Conservation (phyloP, 2,888 invertebrate genomes). For the Cordilura impudica region DNA sequence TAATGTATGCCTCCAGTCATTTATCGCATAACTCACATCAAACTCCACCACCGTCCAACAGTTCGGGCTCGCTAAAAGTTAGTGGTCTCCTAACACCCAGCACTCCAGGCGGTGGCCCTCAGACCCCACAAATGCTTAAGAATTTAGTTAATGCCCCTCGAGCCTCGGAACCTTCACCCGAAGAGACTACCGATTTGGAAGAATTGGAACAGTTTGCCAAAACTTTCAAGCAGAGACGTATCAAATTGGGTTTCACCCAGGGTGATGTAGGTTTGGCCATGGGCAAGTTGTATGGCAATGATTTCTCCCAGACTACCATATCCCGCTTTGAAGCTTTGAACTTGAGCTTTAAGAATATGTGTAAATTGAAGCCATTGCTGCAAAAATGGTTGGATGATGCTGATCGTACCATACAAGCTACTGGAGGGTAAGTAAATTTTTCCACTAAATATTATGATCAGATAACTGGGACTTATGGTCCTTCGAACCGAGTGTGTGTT, state of each 20-base stretch:
- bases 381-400: conserved; percentile 99
- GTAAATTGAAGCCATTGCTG: conserved; percentile 97
- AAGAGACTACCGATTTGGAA: conserved; percentile 97
- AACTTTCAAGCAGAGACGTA: conserved; percentile 97
- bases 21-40: conserved; percentile 62
- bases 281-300: conserved; percentile 98
- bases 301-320: conserved; percentile 99
- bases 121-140: conserved; percentile 80
- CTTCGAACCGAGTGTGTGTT: no score
- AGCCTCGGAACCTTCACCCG: conserved; percentile 89
- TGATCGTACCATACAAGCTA: conserved; percentile 87
- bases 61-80: conserved; percentile 73
- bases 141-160: conserved; percentile 80
- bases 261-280: conserved; percentile 99
- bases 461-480: neutral
- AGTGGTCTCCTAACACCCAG: conserved; percentile 80
- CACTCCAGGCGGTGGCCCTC: conserved; percentile 78
- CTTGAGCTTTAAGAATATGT: conserved; percentile 99
- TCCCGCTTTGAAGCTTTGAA: conserved; percentile 98
- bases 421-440: conserved; percentile 80
- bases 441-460: neutral
- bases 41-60: conserved; percentile 79
- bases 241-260: conserved; percentile 99
- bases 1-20: conserved; percentile 50
- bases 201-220: conserved; percentile 99